Evolutionary conservation across 2,888 invertebrate genomes (phyloP).

Genomic region (Cheilosia soror): DNA sequence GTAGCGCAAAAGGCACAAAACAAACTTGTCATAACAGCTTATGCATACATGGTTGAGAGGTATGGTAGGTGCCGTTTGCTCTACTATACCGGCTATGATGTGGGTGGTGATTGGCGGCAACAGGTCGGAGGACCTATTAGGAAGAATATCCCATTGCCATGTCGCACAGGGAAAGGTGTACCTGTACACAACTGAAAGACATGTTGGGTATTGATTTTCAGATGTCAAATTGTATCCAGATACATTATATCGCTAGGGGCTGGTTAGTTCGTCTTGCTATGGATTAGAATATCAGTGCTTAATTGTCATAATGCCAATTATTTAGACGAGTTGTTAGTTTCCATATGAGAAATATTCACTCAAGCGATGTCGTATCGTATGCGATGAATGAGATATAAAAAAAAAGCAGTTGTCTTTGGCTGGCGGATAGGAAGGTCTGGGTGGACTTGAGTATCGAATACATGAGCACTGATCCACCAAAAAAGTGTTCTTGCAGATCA

Average conservation of each 20-base stretch:
- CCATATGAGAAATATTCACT: too few relatives aligned
- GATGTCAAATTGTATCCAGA: slow-evolving; percentile 4
- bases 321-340: slow-evolving; percentile 27
- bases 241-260: slow-evolving; percentile 18
- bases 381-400: too few relatives aligned
- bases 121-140: slow-evolving; percentile 69
- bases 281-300: slow-evolving; percentile 57
- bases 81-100: background rate
- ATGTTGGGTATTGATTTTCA: slow-evolving; percentile 58
- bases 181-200: slow-evolving; percentile 4
- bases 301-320: slow-evolving; percentile 45
- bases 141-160: slow-evolving; percentile 50
- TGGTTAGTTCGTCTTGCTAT: background rate
- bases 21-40: slow-evolving; percentile 65
- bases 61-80: background rate
- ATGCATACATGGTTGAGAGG: slow-evolving; percentile 44
- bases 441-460: too few relatives aligned
- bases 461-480: too few relatives aligned
- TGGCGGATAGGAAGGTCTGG: too few relatives aligned
- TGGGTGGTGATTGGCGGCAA: slow-evolving; percentile 46
- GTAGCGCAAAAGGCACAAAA: slow-evolving; percentile 45
- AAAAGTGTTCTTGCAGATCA: too few relatives aligned
- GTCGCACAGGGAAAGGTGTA: slow-evolving; percentile 31
- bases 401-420: too few relatives aligned
- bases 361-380: too few relatives aligned